A percentile compares a stretch with the other conserved stretches of the same genome.
These are phyloP conservation scores for Daboia siamensis DNA, from an alignment of 2,113 vertebrate genomes.

Conservation along the genomic window DNA sequence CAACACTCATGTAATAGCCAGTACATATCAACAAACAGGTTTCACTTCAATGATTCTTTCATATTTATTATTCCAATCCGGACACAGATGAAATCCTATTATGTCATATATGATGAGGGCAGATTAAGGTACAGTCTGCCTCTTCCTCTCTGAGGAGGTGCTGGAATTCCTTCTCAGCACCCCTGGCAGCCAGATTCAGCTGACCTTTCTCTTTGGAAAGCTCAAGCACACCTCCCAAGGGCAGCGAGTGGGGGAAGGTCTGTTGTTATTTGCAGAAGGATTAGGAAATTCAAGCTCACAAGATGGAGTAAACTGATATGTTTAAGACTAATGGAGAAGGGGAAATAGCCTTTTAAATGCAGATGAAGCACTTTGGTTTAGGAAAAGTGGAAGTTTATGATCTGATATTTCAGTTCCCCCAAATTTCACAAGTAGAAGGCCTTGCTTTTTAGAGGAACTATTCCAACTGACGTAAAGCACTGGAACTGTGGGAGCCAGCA, in stretches of 20 bases:
- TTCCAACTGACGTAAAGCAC: background rate
- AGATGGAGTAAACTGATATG: background rate
- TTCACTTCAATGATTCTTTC: background rate
- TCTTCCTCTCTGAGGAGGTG: background rate
- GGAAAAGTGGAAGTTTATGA: conserved; percentile 9
- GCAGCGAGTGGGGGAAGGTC: background rate
- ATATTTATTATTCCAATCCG: background rate
- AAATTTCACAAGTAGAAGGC: background rate
- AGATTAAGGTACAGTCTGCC: background rate
- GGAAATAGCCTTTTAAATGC: background rate
- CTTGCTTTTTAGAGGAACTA: background rate
- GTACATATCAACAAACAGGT: background rate
- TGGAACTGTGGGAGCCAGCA: background rate
- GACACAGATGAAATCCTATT: background rate
- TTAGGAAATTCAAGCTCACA: background rate
- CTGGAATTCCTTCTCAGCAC: background rate
- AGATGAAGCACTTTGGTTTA: background rate
- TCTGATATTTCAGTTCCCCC: background rate
- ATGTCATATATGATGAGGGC: background rate
- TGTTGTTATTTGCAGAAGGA: conserved; percentile 9
- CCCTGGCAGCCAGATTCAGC: background rate
- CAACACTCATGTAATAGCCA: background rate
- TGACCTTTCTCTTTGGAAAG: background rate
- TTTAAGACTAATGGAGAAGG: background rate
- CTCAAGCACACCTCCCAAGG: background rate